These are phyloP conservation scores for Pollenia labialis DNA, from an alignment of 2,888 invertebrate genomes.

Conservation along the genomic window DNA sequence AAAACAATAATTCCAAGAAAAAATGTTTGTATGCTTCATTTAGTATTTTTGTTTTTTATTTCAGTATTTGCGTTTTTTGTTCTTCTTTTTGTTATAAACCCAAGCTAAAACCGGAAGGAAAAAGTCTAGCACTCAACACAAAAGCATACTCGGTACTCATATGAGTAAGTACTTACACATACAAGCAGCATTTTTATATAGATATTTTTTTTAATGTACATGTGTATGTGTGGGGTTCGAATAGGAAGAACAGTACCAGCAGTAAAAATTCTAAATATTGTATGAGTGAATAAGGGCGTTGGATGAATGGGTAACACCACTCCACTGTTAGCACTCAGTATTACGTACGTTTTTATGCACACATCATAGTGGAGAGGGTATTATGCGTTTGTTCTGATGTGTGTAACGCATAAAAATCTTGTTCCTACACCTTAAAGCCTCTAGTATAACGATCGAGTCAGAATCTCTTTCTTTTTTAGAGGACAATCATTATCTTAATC, in stretches of 20 bases:
- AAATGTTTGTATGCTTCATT: slow-evolving; percentile 55
- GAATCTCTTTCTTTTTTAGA: too few species aligned
- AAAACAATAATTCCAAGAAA: slow-evolving; percentile 50
- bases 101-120: slow-evolving; percentile 71
- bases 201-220: slow-evolving; percentile 6
- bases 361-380: too few species aligned
- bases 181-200: background rate
- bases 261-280: background rate
- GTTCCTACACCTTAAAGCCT: too few species aligned
- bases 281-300: slow-evolving; percentile 27
- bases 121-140: slow-evolving; percentile 72
- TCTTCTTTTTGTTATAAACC: slow-evolving; percentile 23
- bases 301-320: slow-evolving; percentile 21
- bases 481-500: too few species aligned
- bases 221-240: background rate
- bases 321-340: slow-evolving; percentile 21
- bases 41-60: slow-evolving; percentile 33
- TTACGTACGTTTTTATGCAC: background rate
- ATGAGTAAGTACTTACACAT: slow-evolving; percentile 41
- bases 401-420: too few species aligned
- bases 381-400: too few species aligned
- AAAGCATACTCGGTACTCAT: slow-evolving; percentile 62
- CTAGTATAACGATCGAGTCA: too few species aligned
- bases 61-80: background rate
- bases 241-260: slow-evolving; percentile 23